Conservation (phyloP, 2,797 vertebrate genomes). For the Xenops minutus region DNA sequence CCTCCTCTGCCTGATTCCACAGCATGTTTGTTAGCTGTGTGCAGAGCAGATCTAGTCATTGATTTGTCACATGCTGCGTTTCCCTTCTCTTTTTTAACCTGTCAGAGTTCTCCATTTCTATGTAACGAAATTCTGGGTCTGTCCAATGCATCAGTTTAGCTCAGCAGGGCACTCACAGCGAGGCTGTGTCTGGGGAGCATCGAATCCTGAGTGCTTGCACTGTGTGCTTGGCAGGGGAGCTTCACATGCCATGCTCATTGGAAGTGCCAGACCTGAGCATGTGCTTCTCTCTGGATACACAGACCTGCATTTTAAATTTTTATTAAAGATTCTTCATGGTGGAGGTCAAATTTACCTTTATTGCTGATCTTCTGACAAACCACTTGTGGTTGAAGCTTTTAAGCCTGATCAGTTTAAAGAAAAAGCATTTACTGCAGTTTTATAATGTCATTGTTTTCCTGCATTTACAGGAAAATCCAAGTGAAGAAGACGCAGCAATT, state of each 20-base stretch:
- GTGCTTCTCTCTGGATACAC: neutral
- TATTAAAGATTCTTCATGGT: neutral
- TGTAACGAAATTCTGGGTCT: accelerated
- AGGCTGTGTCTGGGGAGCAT: neutral
- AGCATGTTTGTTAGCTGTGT: neutral
- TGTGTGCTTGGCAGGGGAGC: neutral
- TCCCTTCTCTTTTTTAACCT: neutral
- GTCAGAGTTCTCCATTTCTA: neutral
- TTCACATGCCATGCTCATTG: neutral
- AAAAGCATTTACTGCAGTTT: neutral
- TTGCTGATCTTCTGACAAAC: neutral
- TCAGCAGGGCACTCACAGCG: neutral
- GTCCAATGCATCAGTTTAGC: neutral
- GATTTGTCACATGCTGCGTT: neutral
- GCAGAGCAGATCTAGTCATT: neutral
- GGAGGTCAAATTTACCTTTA: neutral
- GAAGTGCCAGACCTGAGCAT: neutral
- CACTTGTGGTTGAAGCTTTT: neutral
- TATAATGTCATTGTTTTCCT: neutral
- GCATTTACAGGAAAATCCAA: constrained; percentile 89
- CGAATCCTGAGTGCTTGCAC: neutral
- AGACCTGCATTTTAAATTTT: neutral
- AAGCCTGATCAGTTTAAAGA: neutral
- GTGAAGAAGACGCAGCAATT: constrained; percentile 96
- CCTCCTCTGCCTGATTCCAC: neutral